phyloP scores from a whole-genome alignment of 2,888 invertebrate species.

The Hyppa rectilinea region DNA sequence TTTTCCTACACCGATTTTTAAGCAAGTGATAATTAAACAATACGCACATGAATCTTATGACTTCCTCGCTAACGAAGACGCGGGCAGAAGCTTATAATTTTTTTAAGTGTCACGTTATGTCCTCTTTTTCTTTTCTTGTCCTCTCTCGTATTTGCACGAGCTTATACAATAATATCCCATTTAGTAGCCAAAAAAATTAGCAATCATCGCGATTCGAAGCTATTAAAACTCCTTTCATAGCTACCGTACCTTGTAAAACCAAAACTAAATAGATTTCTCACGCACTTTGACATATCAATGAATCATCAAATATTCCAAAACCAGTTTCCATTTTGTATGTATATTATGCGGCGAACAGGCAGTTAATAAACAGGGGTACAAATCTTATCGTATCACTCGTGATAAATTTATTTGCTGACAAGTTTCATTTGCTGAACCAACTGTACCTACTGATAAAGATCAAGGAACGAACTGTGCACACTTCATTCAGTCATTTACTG shows the following conservation, averaged over 20 bases:
- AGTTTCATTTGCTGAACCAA: constrained; percentile 75
- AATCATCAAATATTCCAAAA: constrained; percentile 71
- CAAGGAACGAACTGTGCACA: constrained; percentile 68
- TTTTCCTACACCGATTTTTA: too few relatives aligned
- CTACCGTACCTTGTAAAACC: not conserved
- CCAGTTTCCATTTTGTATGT: constrained; percentile 70
- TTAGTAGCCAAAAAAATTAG: not conserved
- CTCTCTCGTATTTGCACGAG: too few relatives aligned
- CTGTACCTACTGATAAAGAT: constrained; percentile 72
- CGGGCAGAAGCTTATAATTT: too few relatives aligned
- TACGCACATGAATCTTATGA: too few relatives aligned
- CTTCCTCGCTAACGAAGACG: too few relatives aligned
- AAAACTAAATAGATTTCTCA: constrained; percentile 48
- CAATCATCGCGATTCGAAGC: not conserved
- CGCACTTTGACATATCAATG: constrained; percentile 69
- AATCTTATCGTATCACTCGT: constrained; percentile 75
- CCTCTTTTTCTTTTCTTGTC: too few relatives aligned
- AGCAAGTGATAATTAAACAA: too few relatives aligned
- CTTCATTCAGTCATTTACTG: constrained; percentile 61
- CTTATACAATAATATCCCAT: not conserved
- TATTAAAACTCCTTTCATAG: not conserved
- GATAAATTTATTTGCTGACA: constrained; percentile 79
- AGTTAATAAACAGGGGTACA: constrained; percentile 70
- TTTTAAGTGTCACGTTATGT: not conserved
- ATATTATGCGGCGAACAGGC: constrained; percentile 67